Evolutionary conservation across 2,113 vertebrate genomes (phyloP), one percentile per base, ranked within the genome.

Genomic region (Hippolais icterina): DNA sequence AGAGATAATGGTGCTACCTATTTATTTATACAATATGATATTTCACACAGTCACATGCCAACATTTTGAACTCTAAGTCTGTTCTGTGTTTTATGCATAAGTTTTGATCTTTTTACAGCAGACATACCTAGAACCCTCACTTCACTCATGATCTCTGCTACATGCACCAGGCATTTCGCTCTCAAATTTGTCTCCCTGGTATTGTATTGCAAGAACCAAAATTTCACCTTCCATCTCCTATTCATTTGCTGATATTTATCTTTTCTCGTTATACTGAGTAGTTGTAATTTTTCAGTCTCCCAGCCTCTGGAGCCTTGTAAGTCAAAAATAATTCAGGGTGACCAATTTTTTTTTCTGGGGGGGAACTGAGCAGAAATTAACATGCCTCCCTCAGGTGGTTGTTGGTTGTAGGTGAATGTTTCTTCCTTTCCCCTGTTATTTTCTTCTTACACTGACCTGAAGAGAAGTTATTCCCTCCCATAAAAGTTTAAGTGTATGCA

Each of bases 261-360:
- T 81, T 83, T 91, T 23, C 46, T 77, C 12, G 77, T 54, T 70
- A 41, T 6, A 10, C 5, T 25, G 23, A 42, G 12, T 10, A 56
- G 15, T 2, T 72, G 24, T 15, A 59, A 14, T 63, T 57, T 64
- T 89, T 81, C 46, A n/a, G 19, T 60, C 13, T 56, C 15, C 37
- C 37, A 37, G n/a, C 13, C 12, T 74, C 47, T 49, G 20, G n/a
- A 82, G 23, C 21, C 27, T 54, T 56, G 11, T 54, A 82, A 35
- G 12, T 27, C 42, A 66, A 60, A 83, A 84, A 66, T 35, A 28
- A 78, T 66, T 63, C 33, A 33, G 35, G 9, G 42, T n/a, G 13
- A 28, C 2, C 10, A 5, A 5, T 6, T 16, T 53, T 57, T 56
- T 3, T 0, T 11, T 2, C 17, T 11, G 25, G 11, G 10, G 4